phyloP scores from a whole-genome alignment of 2,797 vertebrate species.

The Neosilurus hyrtlii region DNA sequence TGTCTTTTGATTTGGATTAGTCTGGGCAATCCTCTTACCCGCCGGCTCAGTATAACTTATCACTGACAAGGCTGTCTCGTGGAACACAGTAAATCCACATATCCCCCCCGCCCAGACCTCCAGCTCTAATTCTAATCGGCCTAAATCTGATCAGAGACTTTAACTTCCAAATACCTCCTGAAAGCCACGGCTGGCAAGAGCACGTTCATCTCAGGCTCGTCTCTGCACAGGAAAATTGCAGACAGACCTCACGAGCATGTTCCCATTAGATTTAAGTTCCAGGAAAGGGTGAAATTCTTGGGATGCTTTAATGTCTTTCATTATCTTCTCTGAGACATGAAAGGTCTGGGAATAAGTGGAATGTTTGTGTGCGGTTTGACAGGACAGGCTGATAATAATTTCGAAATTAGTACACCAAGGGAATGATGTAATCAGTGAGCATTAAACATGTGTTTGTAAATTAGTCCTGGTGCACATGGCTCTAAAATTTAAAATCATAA shows the following conservation, averaged over 20 bases:
- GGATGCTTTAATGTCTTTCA: neutral
- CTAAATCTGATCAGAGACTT: conserved; percentile 81
- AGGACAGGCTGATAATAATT: conserved; percentile 4
- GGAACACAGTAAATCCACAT: conserved; percentile 78
- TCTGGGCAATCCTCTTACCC: conserved; percentile 79
- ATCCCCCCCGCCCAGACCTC: conserved; percentile 79
- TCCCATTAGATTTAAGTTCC: conserved; percentile 54
- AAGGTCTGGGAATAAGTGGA: conserved; percentile 45
- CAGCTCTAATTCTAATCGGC: conserved; percentile 81
- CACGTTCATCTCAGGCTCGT: conserved; percentile 73
- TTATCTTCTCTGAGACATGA: neutral
- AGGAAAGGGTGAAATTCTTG: neutral
- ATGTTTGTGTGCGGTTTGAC: conserved; percentile 32
- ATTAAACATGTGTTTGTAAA: conserved; percentile 20
- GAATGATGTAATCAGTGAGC: conserved; percentile 14
- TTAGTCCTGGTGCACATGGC: conserved; percentile 16
- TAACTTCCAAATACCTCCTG: conserved; percentile 80
- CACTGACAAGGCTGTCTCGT: conserved; percentile 76
- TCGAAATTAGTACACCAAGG: neutral
- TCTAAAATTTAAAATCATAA: neutral
- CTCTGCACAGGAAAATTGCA: conserved; percentile 70
- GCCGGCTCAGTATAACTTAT: conserved; percentile 80
- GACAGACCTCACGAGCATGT: conserved; percentile 62
- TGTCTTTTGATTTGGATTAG: conserved; percentile 88
- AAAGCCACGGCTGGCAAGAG: conserved; percentile 71